Conservation (phyloP, 2,113 vertebrate genomes). For the Cercocebus atys region DNA sequence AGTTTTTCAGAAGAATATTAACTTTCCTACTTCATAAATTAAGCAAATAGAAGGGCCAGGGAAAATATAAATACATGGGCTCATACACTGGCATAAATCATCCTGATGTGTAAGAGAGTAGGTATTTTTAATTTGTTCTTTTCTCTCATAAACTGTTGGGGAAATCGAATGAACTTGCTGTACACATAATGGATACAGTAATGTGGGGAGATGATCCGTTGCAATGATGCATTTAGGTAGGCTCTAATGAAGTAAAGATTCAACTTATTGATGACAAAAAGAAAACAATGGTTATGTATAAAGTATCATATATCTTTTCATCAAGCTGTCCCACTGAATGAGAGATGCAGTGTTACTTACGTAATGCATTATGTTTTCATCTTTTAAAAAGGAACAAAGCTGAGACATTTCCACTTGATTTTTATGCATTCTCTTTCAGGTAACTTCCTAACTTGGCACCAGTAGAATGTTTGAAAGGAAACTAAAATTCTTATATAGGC, state of each 20-base stretch:
- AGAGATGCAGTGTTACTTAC: background rate
- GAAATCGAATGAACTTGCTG: conserved; percentile 53
- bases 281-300: conserved; percentile 36
- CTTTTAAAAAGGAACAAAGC: conserved; percentile 33
- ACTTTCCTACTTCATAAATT: conserved; percentile 60
- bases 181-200: conserved; percentile 41
- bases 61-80: conserved; percentile 46
- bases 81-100: conserved; percentile 46
- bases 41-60: conserved; percentile 62
- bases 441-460: conserved; percentile 22
- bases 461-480: background rate
- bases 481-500: background rate
- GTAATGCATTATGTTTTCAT: background rate
- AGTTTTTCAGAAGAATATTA: conserved; percentile 59
- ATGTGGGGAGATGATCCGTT: conserved; percentile 36
- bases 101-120: conserved; percentile 8
- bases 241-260: conserved; percentile 50
- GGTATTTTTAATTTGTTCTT: conserved; percentile 9
- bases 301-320: background rate
- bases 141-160: conserved; percentile 26
- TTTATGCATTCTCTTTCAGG: conserved; percentile 29
- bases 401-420: conserved; percentile 24
- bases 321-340: conserved; percentile 7
- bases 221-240: conserved; percentile 13
- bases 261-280: conserved; percentile 10